Conservation (phyloP, 2,797 vertebrate species). For the Sus cebifrons region DNA sequence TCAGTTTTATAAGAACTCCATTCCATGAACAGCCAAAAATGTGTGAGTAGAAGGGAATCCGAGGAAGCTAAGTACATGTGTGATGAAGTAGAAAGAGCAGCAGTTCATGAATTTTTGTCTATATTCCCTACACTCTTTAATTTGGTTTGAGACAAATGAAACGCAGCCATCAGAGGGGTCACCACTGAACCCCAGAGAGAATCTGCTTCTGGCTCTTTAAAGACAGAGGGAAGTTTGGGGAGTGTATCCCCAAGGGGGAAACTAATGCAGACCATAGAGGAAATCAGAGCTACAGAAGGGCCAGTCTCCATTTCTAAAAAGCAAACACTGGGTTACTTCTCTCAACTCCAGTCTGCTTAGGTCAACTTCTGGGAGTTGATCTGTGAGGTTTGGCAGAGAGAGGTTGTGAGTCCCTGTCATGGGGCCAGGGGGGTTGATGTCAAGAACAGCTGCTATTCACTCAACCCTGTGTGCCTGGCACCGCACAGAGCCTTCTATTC, state of each 20-base stretch:
- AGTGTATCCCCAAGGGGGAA: not conserved
- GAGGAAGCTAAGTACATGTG: not conserved
- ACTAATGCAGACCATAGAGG: not conserved
- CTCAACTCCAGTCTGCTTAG: not conserved
- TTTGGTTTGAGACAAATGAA: conserved; percentile 18
- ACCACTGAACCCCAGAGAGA: not conserved
- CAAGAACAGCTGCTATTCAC: not conserved
- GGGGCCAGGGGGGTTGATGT: accelerated
- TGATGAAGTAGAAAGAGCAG: not conserved
- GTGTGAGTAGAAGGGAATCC: not conserved
- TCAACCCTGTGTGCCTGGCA: not conserved
- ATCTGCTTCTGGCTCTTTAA: conserved; percentile 26
- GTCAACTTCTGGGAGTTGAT: not conserved
- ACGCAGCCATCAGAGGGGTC: not conserved
- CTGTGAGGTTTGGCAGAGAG: not conserved
- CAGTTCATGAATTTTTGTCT: not conserved
- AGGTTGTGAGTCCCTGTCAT: not conserved
- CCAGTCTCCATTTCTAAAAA: not conserved
- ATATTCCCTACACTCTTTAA: conserved; percentile 1
- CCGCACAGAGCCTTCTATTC: not conserved
- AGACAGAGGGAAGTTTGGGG: not conserved
- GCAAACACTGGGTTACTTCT: not conserved
- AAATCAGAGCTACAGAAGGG: not conserved
- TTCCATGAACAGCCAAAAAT: not conserved
- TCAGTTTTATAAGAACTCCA: conserved; percentile 47